A percentile compares a stretch with the other conserved stretches of the same genome.
phyloP scores from a whole-genome alignment of 2,888 invertebrate genomes.

The Conchocele bisecta region DNA sequence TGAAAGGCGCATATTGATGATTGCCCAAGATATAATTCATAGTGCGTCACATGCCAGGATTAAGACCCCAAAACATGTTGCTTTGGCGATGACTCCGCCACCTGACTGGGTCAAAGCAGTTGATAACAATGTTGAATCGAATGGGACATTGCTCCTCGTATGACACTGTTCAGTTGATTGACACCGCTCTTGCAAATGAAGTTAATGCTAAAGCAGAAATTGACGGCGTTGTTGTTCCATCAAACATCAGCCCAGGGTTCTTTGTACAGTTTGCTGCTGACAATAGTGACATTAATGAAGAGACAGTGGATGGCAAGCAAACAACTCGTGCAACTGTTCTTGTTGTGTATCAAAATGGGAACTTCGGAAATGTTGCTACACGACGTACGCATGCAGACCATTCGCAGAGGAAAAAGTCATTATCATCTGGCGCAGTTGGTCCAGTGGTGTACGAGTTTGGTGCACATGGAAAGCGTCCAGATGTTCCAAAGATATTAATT shows the following conservation, averaged over 20 bases:
- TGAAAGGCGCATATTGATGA: neutral
- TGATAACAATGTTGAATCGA: neutral
- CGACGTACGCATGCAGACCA: too few species aligned
- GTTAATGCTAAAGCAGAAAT: neutral
- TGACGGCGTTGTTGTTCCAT: neutral
- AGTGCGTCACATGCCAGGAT: neutral
- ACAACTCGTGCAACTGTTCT: neutral
- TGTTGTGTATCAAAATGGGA: too few species aligned
- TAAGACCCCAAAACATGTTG: slow-evolving; percentile 6
- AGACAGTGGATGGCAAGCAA: neutral
- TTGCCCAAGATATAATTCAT: neutral
- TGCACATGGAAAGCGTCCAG: too few species aligned
- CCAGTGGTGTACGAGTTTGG: too few species aligned
- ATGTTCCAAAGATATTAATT: too few species aligned
- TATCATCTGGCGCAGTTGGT: too few species aligned
- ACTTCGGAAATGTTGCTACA: too few species aligned
- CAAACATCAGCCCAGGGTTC: neutral
- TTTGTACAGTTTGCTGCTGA: neutral
- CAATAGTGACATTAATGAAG: neutral
- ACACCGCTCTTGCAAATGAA: neutral
- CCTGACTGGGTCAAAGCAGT: slow-evolving; percentile 3
- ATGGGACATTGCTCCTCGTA: slow-evolving; percentile 3
- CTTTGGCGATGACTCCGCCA: neutral
- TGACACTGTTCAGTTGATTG: neutral
- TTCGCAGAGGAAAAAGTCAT: too few species aligned